Base-by-base conservation (phyloP, 2,888 invertebrate genomes). In the Drosophila longiperda region DNA sequence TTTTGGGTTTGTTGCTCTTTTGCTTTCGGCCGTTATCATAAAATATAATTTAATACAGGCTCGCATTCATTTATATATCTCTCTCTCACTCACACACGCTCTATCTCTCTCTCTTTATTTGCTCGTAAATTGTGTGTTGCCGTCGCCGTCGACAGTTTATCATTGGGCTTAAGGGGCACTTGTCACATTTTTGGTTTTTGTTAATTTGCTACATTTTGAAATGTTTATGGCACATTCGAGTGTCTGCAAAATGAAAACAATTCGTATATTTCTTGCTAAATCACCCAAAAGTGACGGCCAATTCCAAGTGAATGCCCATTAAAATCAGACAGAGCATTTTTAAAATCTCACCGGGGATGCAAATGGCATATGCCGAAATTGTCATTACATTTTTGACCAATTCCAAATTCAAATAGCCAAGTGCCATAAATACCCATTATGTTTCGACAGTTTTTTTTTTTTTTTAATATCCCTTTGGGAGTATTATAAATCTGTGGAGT, bases 161-260 rank as follows among this genome's bases (percentile, higher is more conserved):
- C 55, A 68, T 54, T n/a, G 45, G 23, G 62, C 40, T 36, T 34
- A 72, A 52, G 54, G 45, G 55, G 65, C 65, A 71, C 73, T 70
- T 71, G 70, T 40, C 73, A 63, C 55, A 73, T 64, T 73, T 63
- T 50, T 42, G 49, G 65, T 63, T 68, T 70, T 55, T 71, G 73
- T 73, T 73, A 55, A 72, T 63, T 64, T 63, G 55, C 38, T 1
- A 52, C 55, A 42, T 55, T 73, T 73, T 57, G 45, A 73, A 64
- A 71, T 71, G 73, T 71, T 71, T 57, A 52, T 71, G 70, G 73
- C 73, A 73, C 45, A 57, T 71, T 71, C 55, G 52, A 71, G 70
- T 71, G 70, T 20, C 73, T 62, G 67, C 53, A 38, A 54, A 66
- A 57, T 45, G 52, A 40, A 32, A 40, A 33, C 17, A 63, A 59